phyloP scores from a whole-genome alignment of 2,113 vertebrate species.

The Cheilinus undulatus region DNA sequence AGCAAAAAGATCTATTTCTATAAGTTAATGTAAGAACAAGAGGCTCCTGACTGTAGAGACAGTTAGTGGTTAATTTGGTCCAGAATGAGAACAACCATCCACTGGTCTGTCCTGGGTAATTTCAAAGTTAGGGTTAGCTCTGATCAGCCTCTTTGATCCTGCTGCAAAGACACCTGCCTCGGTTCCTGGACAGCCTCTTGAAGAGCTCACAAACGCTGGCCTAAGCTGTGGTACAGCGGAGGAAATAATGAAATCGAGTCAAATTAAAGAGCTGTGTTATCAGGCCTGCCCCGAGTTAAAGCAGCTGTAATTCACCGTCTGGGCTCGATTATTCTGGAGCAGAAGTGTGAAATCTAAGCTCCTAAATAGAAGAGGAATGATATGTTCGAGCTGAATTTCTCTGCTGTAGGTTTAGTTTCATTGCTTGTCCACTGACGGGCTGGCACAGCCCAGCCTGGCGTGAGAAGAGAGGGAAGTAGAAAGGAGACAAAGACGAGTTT shows the following conservation, averaged over 20 bases:
- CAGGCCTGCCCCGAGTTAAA: background rate
- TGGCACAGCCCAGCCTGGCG: background rate
- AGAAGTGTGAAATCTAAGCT: background rate
- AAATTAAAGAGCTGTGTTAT: background rate
- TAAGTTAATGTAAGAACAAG: too few relatives aligned
- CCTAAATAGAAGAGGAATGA: slow-evolving; percentile 7
- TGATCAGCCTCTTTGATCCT: too few relatives aligned
- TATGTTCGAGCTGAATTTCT: background rate
- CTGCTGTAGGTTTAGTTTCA: background rate
- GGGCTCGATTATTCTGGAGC: background rate
- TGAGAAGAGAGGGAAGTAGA: background rate
- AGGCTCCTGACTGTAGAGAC: too few relatives aligned
- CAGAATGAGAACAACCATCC: too few relatives aligned
- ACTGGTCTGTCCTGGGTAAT: too few relatives aligned
- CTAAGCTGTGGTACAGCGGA: background rate
- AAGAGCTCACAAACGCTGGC: background rate
- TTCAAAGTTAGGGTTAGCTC: too few relatives aligned
- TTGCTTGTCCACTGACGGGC: background rate
- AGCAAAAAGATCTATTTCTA: too few relatives aligned
- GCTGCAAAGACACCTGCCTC: too few relatives aligned
- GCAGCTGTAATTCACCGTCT: background rate
- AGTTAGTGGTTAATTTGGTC: too few relatives aligned
- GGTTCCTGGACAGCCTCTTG: too few relatives aligned
- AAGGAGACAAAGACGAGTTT: background rate
- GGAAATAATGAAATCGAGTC: slow-evolving; percentile 9